A percentile compares a stretch with the other conserved stretches of the same genome.
phyloP scores from a whole-genome alignment of 2,113 vertebrate species.

The Climacteris rufus region DNA sequence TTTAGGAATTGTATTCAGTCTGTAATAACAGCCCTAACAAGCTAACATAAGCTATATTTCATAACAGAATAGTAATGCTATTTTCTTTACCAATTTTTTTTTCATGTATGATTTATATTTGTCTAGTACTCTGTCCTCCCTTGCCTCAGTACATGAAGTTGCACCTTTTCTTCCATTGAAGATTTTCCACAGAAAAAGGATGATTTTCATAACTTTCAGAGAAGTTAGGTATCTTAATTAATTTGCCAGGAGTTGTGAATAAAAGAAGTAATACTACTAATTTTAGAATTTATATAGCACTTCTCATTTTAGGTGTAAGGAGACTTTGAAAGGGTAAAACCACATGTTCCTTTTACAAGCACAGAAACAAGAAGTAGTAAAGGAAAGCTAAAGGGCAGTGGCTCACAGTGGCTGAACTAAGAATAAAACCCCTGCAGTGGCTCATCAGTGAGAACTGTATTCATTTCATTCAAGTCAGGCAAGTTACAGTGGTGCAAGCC shows the following conservation, averaged over 20 bases:
- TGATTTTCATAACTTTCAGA: neutral
- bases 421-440: conserved; percentile 4
- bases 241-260: neutral
- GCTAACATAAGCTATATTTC: neutral
- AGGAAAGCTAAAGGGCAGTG: neutral
- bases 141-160: neutral
- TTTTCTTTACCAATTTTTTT: neutral
- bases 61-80: neutral
- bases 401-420: neutral
- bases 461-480: conserved; percentile 28
- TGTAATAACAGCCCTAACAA: neutral
- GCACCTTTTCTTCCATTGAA: neutral
- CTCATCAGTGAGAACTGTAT: neutral
- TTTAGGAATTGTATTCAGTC: neutral
- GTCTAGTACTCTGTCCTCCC: neutral
- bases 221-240: neutral
- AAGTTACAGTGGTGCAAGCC: conserved; percentile 11
- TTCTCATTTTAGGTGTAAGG: neutral
- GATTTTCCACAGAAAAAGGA: neutral
- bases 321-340: neutral
- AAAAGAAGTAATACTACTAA: neutral
- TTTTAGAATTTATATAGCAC: neutral
- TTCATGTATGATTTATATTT: neutral
- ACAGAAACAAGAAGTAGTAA: neutral
- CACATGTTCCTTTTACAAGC: neutral